Evolutionary conservation across 2,797 vertebrate genomes (phyloP), one percentile per base, ranked within the genome.

Genomic region (Esox lucius): DNA sequence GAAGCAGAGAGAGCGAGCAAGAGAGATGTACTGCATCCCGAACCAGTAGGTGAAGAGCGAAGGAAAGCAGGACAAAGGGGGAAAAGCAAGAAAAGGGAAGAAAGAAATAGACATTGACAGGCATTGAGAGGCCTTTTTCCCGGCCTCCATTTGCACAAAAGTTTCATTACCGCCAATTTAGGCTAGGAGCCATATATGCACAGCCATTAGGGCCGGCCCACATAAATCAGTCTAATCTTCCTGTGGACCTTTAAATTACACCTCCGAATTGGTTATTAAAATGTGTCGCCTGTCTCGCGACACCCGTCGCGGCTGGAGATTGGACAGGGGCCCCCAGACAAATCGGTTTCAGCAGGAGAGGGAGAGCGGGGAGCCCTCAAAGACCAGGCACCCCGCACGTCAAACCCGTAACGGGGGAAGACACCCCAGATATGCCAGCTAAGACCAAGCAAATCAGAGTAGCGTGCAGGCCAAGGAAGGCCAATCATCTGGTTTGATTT

Each of bases 81-180:
- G 74, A 79, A 65, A 69, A 72, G 65, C 70, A 64, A 71, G 59
- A 19, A 72, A 19, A 53, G 49, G 22, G 3, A 67, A 64, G n/a
- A 33, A 61, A 24, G 15, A 26, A 65, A 5, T 7, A 48, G 51
- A 61, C 17, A n/a, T 42, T 73, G 68, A 73, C 76, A 75, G 81
- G 79, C 80, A 73, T 75, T 75, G 73, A 72, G 33, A 71, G 73
- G 74, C 67, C 59, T 88, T 87, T 89, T 87, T 82, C 76, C 75
- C 62, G 35, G 26, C 89, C 90, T 91, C 88, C 90, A 94, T 94
- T 94, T 94, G 92, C 94, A 94, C 93, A 94, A 94, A 94, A 94
- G 92, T 93, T 94, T 94, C 93, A 94, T 94, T 94, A 94, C 90
- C 86, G 84, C 90, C 89, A 92, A 93, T 91, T 93, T 93, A 88